Evolutionary conservation across 2,888 invertebrate species (phyloP).

Genomic region (Phasia obesa): DNA sequence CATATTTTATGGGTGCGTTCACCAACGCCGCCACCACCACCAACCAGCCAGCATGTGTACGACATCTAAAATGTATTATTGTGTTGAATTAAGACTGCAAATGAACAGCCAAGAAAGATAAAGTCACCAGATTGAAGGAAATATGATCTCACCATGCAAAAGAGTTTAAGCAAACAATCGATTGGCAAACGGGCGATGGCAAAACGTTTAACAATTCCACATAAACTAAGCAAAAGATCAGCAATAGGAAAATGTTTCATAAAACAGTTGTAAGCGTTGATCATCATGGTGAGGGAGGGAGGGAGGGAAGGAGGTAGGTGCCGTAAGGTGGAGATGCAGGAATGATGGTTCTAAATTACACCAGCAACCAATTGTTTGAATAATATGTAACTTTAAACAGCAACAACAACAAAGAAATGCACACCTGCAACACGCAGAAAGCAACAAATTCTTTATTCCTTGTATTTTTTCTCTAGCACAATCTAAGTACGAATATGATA

Average conservation of each 20-base stretch:
- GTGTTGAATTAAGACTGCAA: slow-evolving; percentile 35
- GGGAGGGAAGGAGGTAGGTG: slow-evolving; percentile 34
- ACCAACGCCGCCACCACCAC: slow-evolving; percentile 6
- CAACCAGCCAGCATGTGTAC: slow-evolving; percentile 45
- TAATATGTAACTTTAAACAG: slow-evolving; percentile 42
- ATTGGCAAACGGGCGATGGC: slow-evolving; percentile 64
- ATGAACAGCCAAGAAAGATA: slow-evolving; percentile 41
- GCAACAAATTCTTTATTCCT: slow-evolving; percentile 41
- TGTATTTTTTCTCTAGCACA: slow-evolving; percentile 15
- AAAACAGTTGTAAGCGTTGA: background rate
- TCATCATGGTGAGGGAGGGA: slow-evolving; percentile 30
- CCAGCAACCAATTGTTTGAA: slow-evolving; percentile 49
- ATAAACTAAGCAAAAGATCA: slow-evolving; percentile 22
- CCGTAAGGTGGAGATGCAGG: background rate
- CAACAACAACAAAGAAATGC: slow-evolving; percentile 52
- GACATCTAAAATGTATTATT: slow-evolving; percentile 26
- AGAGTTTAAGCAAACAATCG: slow-evolving; percentile 55
- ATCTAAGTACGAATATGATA: slow-evolving; percentile 27
- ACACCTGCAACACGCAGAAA: slow-evolving; percentile 69
- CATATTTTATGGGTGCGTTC: slow-evolving; percentile 55
- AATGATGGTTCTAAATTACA: slow-evolving; percentile 31
- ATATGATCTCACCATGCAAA: slow-evolving; percentile 62
- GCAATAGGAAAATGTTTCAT: slow-evolving; percentile 26
- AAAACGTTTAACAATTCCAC: slow-evolving; percentile 65
- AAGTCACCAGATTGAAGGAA: slow-evolving; percentile 58